phyloP scores from a whole-genome alignment of 1,140 invertebrate species.

The Meloidogyne floridensis region DNA sequence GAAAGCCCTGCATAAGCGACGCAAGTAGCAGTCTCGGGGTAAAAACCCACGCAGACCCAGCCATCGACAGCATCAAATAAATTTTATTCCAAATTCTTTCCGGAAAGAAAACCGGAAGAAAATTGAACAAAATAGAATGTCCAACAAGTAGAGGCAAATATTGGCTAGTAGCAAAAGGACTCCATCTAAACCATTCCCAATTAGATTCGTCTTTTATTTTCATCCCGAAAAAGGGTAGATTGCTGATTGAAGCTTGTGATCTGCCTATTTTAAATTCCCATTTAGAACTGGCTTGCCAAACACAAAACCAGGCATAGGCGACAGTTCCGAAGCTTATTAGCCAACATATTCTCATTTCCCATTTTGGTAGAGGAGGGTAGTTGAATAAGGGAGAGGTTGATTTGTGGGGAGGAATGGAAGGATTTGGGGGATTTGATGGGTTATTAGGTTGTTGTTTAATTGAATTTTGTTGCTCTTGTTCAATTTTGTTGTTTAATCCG shows the following conservation, averaged over 20 bases:
- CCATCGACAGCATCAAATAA: conserved; percentile 50
- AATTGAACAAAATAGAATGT: conserved; percentile 61
- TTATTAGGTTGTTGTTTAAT: neutral
- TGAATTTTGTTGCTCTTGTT: neutral
- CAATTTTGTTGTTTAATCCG: neutral
- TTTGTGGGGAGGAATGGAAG: neutral
- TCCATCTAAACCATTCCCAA: conserved; percentile 64
- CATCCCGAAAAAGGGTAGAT: conserved; percentile 52
- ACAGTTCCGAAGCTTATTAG: conserved; percentile 42
- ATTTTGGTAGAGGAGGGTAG: conserved; percentile 55
- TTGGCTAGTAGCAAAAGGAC: conserved; percentile 50
- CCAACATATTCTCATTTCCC: conserved; percentile 56
- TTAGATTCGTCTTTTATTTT: conserved; percentile 62
- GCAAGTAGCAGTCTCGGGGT: conserved; percentile 50
- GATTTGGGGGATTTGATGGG: neutral
- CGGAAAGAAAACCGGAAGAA: conserved; percentile 36
- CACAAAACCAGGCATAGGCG: conserved; percentile 58
- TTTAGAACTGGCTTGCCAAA: conserved; percentile 51
- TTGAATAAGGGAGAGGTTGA: conserved; percentile 39
- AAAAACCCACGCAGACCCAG: conserved; percentile 49
- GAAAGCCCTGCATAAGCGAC: conserved; percentile 54
- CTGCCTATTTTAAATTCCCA: conserved; percentile 60
- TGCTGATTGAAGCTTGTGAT: conserved; percentile 36
- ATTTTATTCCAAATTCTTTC: conserved; percentile 44
- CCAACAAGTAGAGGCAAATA: conserved; percentile 51